Evolutionary conservation across 2,797 vertebrate species (phyloP).

Genomic region (Alectoris magna): DNA sequence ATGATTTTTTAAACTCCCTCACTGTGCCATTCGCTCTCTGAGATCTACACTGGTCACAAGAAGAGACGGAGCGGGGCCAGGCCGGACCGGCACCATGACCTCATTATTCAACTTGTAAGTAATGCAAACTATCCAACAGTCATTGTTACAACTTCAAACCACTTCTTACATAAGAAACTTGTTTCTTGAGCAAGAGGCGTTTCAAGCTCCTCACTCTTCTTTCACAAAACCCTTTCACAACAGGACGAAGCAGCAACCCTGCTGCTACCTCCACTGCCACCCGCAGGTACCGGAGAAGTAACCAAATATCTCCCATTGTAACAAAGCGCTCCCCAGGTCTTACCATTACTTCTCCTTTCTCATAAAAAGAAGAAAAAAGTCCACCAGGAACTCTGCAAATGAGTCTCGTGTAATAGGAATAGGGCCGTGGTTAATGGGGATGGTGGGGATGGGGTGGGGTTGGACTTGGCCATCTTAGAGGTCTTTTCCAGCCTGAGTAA

Average conservation of each 20-base stretch:
- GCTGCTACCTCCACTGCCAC: background rate
- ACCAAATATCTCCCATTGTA: fast-evolving
- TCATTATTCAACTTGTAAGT: background rate
- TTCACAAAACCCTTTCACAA: background rate
- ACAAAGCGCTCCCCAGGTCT: background rate
- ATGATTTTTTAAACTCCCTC: fast-evolving
- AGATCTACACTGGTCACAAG: fast-evolving
- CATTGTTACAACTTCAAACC: background rate
- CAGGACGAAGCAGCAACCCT: fast-evolving
- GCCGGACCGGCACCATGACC: background rate
- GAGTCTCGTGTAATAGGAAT: background rate
- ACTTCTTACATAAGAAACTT: background rate
- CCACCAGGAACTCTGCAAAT: background rate
- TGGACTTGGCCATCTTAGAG: no score
- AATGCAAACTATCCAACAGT: background rate
- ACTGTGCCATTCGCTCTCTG: background rate
- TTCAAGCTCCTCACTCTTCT: background rate
- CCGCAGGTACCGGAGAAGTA: fast-evolving
- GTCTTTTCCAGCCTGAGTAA: no score
- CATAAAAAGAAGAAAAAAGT: background rate
- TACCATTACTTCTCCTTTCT: background rate
- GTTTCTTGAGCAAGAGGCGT: background rate
- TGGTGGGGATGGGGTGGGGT: no score
- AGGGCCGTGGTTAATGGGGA: no score
- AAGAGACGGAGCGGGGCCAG: background rate